phyloP scores from a whole-genome alignment of 2,888 invertebrate species.

The Bursaphelenchus okinawaensis region DNA sequence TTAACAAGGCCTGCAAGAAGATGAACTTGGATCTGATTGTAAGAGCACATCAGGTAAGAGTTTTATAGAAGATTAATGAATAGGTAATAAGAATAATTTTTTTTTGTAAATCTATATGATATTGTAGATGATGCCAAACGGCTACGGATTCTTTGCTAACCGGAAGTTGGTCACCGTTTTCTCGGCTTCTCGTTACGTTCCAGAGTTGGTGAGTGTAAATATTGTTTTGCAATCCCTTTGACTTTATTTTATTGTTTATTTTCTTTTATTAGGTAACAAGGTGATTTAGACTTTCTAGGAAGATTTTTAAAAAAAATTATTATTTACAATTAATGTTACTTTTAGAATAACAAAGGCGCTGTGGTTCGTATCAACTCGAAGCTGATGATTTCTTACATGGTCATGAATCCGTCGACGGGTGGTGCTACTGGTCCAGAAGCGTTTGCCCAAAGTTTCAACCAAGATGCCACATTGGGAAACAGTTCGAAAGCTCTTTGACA shows the following conservation, averaged over 20 bases:
- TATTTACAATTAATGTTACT: too few species aligned
- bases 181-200: constrained; percentile 25
- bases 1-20: constrained; percentile 21
- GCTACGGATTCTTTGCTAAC: constrained; percentile 29
- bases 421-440: constrained; percentile 15
- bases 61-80: too few species aligned
- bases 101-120: background rate
- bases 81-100: too few species aligned
- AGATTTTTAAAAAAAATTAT: too few species aligned
- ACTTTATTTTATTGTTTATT: constrained; percentile 3
- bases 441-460: constrained; percentile 14
- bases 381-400: constrained; percentile 13
- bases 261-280: background rate
- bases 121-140: constrained; percentile 25
- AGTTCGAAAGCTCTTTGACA: background rate
- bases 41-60: constrained; percentile 20
- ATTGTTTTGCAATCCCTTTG: background rate
- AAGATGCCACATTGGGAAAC: constrained; percentile 9
- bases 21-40: constrained; percentile 23
- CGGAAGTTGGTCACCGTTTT: constrained; percentile 24
- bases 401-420: constrained; percentile 20
- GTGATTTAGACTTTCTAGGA: too few species aligned
- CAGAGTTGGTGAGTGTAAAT: constrained; percentile 19
- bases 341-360: constrained; percentile 21
- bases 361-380: constrained; percentile 15